phyloP scores from a whole-genome alignment of 2,797 vertebrate species.

The Ceryle rudis region DNA sequence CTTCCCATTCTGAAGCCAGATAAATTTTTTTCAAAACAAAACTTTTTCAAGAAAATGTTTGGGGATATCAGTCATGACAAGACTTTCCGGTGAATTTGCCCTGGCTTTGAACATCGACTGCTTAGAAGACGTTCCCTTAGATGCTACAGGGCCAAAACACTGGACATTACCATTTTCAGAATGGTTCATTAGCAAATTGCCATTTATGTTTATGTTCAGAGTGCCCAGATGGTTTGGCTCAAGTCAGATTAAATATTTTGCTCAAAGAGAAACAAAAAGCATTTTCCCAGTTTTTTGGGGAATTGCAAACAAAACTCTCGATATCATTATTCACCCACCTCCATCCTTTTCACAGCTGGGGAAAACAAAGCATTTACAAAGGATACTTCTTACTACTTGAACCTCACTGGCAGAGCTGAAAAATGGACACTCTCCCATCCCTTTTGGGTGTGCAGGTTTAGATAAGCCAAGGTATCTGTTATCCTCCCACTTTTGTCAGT shows the following conservation, averaged over 20 bases:
- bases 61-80: background rate
- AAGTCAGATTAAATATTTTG: background rate
- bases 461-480: background rate
- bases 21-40: background rate
- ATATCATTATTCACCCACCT: background rate
- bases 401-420: background rate
- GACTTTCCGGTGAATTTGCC: background rate
- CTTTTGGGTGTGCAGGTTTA: background rate
- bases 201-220: background rate
- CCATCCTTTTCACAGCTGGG: background rate
- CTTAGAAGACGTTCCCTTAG: background rate
- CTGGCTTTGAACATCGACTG: background rate
- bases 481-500: background rate
- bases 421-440: background rate
- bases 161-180: background rate
- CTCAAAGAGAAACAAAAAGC: background rate
- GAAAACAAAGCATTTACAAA: background rate
- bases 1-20: background rate
- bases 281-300: background rate
- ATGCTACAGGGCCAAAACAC: background rate
- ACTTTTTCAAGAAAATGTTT: background rate
- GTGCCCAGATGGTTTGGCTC: background rate
- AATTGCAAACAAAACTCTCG: background rate
- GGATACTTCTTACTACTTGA: background rate
- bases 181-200: background rate